Percentiles rank a stretch among this genome's conserved stretches.
These are phyloP conservation scores for Scleropages formosus DNA, from an alignment of 2,797 vertebrate genomes.

Conservation along the genomic window DNA sequence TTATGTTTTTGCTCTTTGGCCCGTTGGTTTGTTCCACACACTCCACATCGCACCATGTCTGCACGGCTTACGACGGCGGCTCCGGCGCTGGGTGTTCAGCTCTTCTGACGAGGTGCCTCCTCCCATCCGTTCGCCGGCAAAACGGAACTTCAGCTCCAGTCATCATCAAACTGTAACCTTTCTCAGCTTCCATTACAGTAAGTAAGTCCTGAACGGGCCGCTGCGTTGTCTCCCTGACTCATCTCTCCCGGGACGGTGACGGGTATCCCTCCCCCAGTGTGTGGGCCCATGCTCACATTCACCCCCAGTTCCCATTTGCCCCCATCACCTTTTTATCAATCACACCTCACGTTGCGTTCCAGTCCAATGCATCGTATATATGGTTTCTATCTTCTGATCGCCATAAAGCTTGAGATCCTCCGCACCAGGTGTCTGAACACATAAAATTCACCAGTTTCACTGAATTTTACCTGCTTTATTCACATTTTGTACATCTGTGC, in stretches of 20 bases:
- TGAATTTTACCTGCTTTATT: no score
- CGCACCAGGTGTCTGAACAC: no score
- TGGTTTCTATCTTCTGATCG: no score
- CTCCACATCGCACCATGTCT: constrained; percentile 60
- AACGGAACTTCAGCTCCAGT: constrained; percentile 64
- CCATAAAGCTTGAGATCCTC: no score
- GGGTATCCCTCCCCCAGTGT: constrained; percentile 64
- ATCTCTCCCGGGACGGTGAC: constrained; percentile 68
- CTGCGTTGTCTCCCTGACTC: constrained; percentile 68
- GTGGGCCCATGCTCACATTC: constrained; percentile 60
- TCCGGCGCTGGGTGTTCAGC: constrained; percentile 59
- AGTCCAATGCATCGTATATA: no score
- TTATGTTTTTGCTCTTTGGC: constrained; percentile 61
- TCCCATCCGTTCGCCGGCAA: constrained; percentile 64
- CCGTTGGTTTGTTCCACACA: constrained; percentile 56
- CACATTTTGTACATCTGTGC: no score
- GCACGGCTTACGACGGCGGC: constrained; percentile 60
- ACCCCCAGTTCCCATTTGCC: constrained; percentile 33
- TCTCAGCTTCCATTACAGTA: constrained; percentile 80
- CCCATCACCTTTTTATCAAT: no score
- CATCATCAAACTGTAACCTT: constrained; percentile 80
- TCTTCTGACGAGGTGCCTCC: constrained; percentile 68
- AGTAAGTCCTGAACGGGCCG: constrained; percentile 73
- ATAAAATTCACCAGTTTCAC: no score
- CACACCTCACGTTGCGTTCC: no score